A percentile compares a stretch with the other conserved stretches of the same genome.
These are phyloP conservation scores for Drosophila flavopinicola DNA, from an alignment of 2,888 invertebrate species.

Conservation along the genomic window DNA sequence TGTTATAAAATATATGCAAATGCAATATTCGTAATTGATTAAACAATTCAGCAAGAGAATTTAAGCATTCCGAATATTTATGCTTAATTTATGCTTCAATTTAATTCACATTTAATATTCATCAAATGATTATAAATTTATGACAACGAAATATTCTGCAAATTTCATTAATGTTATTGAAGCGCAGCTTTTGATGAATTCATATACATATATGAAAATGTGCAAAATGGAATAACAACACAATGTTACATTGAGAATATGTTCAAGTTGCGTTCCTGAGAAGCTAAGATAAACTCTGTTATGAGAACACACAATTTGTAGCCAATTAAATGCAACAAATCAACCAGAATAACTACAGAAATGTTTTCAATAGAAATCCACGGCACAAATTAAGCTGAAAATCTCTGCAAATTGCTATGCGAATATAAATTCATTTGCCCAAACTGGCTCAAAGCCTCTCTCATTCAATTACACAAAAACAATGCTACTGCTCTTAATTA, in stretches of 20 bases:
- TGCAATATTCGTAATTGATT: too few relatives aligned
- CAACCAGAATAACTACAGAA: too few relatives aligned
- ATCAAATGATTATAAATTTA: conserved; percentile 6
- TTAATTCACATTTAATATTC: neutral
- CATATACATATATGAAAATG: neutral
- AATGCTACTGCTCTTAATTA: neutral
- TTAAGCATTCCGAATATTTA: conserved; percentile 5
- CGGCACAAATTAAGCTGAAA: too few relatives aligned
- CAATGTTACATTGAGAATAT: too few relatives aligned
- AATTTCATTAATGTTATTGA: neutral
- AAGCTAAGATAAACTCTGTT: neutral
- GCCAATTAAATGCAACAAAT: neutral
- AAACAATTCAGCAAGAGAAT: neutral
- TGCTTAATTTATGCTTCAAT: neutral
- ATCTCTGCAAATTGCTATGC: neutral
- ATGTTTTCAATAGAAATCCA: too few relatives aligned
- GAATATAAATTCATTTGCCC: too few relatives aligned
- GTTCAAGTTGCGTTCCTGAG: neutral
- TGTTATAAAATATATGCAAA: too few relatives aligned
- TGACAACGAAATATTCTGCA: conserved; percentile 1
- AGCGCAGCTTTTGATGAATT: neutral
- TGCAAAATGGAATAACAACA: neutral
- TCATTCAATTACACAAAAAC: too few relatives aligned
- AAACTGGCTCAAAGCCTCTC: too few relatives aligned
- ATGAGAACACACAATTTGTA: neutral